Evolutionary conservation across 1,140 invertebrate genomes (phyloP).

Genomic region (Steinernema feltiae): DNA sequence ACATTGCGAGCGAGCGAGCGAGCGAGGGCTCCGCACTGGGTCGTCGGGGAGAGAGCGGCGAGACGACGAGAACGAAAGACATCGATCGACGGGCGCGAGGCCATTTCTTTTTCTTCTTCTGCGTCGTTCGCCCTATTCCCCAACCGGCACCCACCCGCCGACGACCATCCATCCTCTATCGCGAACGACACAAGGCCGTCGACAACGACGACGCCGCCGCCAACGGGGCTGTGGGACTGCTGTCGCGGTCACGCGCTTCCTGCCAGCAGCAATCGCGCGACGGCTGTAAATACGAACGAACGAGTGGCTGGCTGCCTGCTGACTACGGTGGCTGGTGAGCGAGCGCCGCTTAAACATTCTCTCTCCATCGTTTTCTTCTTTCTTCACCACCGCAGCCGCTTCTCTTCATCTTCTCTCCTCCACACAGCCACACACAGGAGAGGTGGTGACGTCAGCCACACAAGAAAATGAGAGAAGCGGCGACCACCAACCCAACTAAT

Average conservation of each 20-base stretch:
- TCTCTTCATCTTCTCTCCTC: too few species aligned
- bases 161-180: neutral
- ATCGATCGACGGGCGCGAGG: neutral
- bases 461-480: neutral
- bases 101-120: slow-evolving; percentile 8
- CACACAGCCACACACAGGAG: too few species aligned
- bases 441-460: too few species aligned
- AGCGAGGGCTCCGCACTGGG: neutral
- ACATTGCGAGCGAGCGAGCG: neutral
- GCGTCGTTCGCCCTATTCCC: slow-evolving; percentile 2
- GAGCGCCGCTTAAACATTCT: neutral
- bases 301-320: neutral
- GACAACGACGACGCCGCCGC: neutral
- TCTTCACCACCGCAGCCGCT: neutral
- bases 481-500: neutral
- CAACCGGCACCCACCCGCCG: slow-evolving; percentile 5
- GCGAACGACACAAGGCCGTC: neutral
- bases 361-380: too few species aligned
- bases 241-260: slow-evolving; percentile 13
- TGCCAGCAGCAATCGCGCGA: slow-evolving; percentile 12
- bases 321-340: neutral
- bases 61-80: neutral
- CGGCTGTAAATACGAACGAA: slow-evolving; percentile 13
- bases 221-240: slow-evolving; percentile 13
- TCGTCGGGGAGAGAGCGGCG: neutral